These are phyloP conservation scores for Colius striatus DNA, from an alignment of 2,113 vertebrate genomes.

Conservation along the genomic window DNA sequence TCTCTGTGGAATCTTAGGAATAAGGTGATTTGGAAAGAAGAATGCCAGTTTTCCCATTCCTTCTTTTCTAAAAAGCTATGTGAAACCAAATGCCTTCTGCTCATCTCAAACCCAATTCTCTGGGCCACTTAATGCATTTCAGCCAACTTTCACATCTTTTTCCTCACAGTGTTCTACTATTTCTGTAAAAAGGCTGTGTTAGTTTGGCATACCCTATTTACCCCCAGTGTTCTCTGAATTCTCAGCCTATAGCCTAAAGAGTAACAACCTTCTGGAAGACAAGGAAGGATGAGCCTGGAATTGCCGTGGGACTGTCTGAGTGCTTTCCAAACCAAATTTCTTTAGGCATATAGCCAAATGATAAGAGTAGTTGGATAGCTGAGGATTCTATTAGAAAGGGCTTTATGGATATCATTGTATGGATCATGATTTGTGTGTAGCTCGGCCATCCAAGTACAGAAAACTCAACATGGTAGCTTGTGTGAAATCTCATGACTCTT, in stretches of 20 bases:
- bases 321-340: neutral
- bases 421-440: neutral
- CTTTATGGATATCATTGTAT: neutral
- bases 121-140: neutral
- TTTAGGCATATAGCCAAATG: neutral
- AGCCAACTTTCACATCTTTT: neutral
- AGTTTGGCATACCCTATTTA: neutral
- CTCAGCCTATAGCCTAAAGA: neutral
- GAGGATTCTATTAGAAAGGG: neutral
- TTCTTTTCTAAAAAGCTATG: neutral
- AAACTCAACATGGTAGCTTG: neutral
- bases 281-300: neutral
- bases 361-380: neutral
- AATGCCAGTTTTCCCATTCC: neutral
- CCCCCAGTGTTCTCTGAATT: neutral
- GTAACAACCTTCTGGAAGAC: neutral
- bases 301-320: neutral
- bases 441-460: neutral
- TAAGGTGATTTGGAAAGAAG: neutral
- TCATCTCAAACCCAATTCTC: constrained; percentile 2
- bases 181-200: neutral
- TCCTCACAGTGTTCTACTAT: neutral
- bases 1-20: neutral
- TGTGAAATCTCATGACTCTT: neutral
- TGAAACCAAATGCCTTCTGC: neutral